A percentile compares a stretch with the other conserved stretches of the same genome.
These are phyloP conservation scores for Gallinago stenura DNA, from an alignment of 2,797 vertebrate species.

Conservation along the genomic window DNA sequence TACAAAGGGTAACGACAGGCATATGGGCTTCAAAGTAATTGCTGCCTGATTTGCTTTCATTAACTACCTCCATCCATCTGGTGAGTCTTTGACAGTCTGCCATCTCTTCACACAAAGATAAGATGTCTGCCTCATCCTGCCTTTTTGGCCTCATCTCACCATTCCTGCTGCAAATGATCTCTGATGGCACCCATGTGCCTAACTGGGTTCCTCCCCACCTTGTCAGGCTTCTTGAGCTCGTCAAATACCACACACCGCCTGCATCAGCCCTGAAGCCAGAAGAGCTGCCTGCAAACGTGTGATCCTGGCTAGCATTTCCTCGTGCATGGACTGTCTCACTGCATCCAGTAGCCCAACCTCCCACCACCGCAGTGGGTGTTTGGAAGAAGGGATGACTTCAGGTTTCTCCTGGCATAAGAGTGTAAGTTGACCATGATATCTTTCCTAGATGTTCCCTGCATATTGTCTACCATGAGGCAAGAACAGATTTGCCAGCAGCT, in stretches of 20 bases:
- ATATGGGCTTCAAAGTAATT: neutral
- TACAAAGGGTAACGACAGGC: neutral
- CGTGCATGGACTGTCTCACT: neutral
- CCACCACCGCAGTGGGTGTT: fast-evolving
- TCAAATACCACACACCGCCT: neutral
- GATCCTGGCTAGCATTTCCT: neutral
- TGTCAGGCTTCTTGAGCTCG: neutral
- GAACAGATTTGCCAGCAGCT: neutral
- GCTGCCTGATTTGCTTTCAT: neutral
- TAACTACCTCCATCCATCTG: neutral
- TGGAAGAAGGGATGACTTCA: neutral
- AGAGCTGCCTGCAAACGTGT: neutral
- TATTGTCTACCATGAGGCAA: fast-evolving
- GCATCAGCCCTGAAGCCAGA: neutral
- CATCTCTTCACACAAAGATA: fast-evolving
- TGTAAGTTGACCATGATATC: fast-evolving
- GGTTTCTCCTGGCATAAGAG: neutral
- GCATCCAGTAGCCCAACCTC: neutral
- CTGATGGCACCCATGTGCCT: neutral
- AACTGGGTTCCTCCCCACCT: neutral
- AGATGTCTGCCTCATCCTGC: fast-evolving
- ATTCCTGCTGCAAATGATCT: neutral
- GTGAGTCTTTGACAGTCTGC: neutral
- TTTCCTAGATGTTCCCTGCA: neutral
- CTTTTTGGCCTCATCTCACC: neutral